Conservation (phyloP, 1,140 invertebrate species). For the Temnothorax curvispinosus region DNA sequence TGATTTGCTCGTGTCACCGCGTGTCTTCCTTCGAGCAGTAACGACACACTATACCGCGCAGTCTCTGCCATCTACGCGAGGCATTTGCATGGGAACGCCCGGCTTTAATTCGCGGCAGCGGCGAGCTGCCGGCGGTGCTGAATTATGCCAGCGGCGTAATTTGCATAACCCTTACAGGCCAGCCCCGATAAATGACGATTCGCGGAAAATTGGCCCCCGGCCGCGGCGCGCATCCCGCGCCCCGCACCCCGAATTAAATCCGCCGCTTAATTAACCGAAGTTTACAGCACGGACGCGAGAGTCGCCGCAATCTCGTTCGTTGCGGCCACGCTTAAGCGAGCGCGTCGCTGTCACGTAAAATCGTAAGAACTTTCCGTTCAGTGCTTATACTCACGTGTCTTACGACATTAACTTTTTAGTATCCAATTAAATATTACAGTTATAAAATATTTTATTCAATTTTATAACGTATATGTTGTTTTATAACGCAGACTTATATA, state of each 20-base stretch:
- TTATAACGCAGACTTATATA: neutral
- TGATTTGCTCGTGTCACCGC: constrained; percentile 44
- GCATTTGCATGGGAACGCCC: constrained; percentile 76
- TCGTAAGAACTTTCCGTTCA: constrained; percentile 4
- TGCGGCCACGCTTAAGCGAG: constrained; percentile 12
- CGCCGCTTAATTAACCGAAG: constrained; percentile 68
- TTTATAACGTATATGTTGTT: neutral
- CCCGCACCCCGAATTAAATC: constrained; percentile 62
- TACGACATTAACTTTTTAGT: constrained; percentile 7
- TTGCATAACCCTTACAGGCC: constrained; percentile 80
- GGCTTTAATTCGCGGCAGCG: constrained; percentile 79
- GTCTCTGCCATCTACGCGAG: constrained; percentile 24
- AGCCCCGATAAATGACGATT: constrained; percentile 81
- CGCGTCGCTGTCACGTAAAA: constrained; percentile 27
- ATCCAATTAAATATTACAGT: constrained; percentile 32
- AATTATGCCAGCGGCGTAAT: constrained; percentile 80
- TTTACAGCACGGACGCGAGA: constrained; percentile 57
- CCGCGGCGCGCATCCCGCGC: constrained; percentile 18
- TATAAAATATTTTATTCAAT: neutral
- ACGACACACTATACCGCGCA: constrained; percentile 1
- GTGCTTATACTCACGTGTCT: neutral
- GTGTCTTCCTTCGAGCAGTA: constrained; percentile 38
- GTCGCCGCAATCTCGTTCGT: constrained; percentile 10
- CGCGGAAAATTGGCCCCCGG: constrained; percentile 78
- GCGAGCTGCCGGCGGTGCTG: constrained; percentile 75